These are phyloP conservation scores for Probaryconus sp. DNA, from an alignment of 1,140 invertebrate genomes.

Conservation along the genomic window DNA sequence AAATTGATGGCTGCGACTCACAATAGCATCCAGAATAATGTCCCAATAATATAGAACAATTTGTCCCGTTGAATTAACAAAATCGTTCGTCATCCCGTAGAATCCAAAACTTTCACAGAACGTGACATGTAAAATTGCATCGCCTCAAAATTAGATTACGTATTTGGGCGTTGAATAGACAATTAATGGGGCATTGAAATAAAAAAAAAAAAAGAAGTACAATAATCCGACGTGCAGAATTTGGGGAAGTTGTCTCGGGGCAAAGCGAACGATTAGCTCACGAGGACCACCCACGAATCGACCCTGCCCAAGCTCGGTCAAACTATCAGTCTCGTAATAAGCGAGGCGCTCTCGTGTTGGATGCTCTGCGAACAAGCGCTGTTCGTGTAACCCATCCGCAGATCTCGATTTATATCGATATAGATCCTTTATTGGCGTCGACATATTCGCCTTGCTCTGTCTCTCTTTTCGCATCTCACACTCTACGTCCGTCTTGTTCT, in stretches of 20 bases:
- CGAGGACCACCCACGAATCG: conserved; percentile 76
- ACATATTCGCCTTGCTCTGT: conserved; percentile 67
- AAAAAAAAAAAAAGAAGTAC: no score
- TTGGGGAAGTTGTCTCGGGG: conserved; percentile 20
- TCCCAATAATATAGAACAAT: no score
- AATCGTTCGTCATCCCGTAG: conserved; percentile 1
- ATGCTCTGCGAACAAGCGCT: conserved; percentile 73
- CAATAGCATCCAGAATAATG: no score
- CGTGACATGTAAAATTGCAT: not conserved
- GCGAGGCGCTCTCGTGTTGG: conserved; percentile 70
- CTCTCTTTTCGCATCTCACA: conserved; percentile 10
- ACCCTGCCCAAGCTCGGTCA: conserved; percentile 66
- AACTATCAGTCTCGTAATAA: conserved; percentile 73
- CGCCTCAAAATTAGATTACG: conserved; percentile 16
- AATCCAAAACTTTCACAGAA: not conserved
- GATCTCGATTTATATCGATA: conserved; percentile 78
- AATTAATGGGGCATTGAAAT: conserved; percentile 23
- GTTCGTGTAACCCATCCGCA: conserved; percentile 75
- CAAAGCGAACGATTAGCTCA: conserved; percentile 61
- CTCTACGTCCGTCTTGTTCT: conserved; percentile 22
- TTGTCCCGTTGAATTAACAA: conserved; percentile 24
- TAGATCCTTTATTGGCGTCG: conserved; percentile 76
- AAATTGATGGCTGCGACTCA: no score
- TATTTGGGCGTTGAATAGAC: conserved; percentile 22
- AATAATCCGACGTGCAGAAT: conserved; percentile 31